phyloP scores from a whole-genome alignment of 1,140 invertebrate species.

The Theocolax elegans region DNA sequence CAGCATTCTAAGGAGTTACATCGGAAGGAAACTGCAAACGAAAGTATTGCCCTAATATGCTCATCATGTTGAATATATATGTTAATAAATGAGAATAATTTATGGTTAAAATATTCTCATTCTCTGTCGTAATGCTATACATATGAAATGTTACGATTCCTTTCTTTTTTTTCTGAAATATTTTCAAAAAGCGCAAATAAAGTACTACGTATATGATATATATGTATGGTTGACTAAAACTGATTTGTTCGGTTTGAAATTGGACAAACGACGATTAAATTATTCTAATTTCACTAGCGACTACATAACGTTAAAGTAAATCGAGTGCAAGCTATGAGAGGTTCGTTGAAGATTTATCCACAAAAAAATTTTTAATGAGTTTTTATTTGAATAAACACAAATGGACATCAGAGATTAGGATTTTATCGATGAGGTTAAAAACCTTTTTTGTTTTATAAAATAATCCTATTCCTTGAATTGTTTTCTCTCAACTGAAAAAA shows the following conservation, averaged over 20 bases:
- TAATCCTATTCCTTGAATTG: constrained; percentile 36
- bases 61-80: neutral
- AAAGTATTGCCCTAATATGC: constrained; percentile 13
- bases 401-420: constrained; percentile 25
- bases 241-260: too few relatives aligned
- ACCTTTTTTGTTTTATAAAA: constrained; percentile 2
- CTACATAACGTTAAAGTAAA: constrained; percentile 13
- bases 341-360: constrained; percentile 25
- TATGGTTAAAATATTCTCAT: neutral
- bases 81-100: neutral
- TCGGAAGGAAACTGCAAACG: neutral
- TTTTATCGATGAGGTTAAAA: constrained; percentile 1
- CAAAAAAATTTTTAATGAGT: constrained; percentile 32
- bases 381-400: neutral
- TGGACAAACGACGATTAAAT: too few relatives aligned
- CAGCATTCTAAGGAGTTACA: constrained; percentile 21
- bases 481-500: constrained; percentile 30
- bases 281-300: constrained; percentile 28
- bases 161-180: constrained; percentile 30
- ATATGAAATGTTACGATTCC: too few relatives aligned
- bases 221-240: too few relatives aligned
- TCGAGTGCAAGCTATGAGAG: constrained; percentile 13
- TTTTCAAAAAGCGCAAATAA: constrained; percentile 27
- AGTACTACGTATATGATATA: too few relatives aligned
- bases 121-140: too few relatives aligned